A percentile compares a stretch with the other conserved stretches of the same genome.
Evolutionary conservation across 2,797 vertebrate species (phyloP).

Genomic region (Microcaecilia unicolor): DNA sequence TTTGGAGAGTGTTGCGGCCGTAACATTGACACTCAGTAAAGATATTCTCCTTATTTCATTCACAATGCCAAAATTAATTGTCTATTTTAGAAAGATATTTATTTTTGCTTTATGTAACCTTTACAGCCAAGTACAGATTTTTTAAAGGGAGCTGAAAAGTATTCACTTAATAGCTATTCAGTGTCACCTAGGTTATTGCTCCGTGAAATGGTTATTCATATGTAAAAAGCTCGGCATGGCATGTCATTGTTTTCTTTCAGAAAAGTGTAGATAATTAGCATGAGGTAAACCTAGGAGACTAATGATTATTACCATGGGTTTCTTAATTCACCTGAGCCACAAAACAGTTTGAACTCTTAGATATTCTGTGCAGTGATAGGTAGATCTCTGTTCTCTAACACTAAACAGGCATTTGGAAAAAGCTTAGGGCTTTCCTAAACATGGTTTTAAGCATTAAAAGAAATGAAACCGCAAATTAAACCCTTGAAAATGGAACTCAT

Average conservation of each 20-base stretch:
- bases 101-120: background rate
- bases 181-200: background rate
- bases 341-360: no score
- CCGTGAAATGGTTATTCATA: accelerated
- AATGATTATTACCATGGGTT: background rate
- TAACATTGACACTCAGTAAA: background rate
- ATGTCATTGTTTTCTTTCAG: no score
- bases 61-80: background rate
- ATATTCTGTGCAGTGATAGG: no score
- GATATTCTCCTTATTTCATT: background rate
- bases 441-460: no score
- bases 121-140: background rate
- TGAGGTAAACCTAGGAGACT: accelerated
- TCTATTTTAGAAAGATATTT: background rate
- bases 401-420: no score
- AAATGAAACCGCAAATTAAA: no score
- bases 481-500: no score
- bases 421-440: no score
- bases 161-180: background rate
- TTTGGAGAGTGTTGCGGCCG: background rate
- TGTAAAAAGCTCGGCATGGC: no score
- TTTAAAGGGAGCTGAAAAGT: background rate
- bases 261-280: accelerated
- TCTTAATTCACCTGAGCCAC: no score
- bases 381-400: no score